Evolutionary conservation across 1,140 invertebrate species (phyloP).

Genomic region (Ephestia elutella): DNA sequence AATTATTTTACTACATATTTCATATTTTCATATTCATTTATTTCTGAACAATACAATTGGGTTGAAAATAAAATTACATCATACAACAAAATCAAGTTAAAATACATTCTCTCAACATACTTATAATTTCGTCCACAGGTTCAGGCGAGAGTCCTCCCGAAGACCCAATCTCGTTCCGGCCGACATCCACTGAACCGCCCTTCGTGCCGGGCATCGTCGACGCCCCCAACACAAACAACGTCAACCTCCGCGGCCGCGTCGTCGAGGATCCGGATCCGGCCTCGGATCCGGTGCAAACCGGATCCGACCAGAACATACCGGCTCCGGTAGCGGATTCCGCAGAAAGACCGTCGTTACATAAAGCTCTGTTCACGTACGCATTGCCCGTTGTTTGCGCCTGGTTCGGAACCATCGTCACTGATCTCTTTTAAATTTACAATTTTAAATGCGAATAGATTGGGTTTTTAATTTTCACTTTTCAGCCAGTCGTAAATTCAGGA

Average conservation of each 20-base stretch:
- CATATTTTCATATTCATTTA: no score
- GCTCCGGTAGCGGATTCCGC: slow-evolving; percentile 32
- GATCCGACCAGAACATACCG: neutral
- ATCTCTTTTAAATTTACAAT: slow-evolving; percentile 80
- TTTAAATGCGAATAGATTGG: neutral
- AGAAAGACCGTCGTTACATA: slow-evolving; percentile 75
- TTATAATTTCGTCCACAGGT: no score
- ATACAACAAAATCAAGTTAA: no score
- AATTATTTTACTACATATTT: no score
- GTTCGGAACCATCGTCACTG: slow-evolving; percentile 86
- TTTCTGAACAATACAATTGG: no score
- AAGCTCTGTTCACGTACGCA: slow-evolving; percentile 82
- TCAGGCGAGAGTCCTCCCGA: slow-evolving; percentile 21
- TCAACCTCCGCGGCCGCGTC: slow-evolving; percentile 21
- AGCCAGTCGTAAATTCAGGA: neutral
- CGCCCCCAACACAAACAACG: slow-evolving; percentile 37
- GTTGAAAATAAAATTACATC: no score
- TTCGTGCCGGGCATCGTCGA: slow-evolving; percentile 39
- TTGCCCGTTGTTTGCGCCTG: slow-evolving; percentile 87
- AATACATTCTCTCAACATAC: no score
- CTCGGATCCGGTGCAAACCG: slow-evolving; percentile 7
- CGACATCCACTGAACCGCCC: slow-evolving; percentile 30
- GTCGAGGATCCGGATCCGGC: slow-evolving; percentile 13
- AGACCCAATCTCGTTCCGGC: slow-evolving; percentile 22
- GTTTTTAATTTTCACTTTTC: neutral